Base-by-base conservation (phyloP, 2,113 vertebrate species). In the Lipophrys pholis region DNA sequence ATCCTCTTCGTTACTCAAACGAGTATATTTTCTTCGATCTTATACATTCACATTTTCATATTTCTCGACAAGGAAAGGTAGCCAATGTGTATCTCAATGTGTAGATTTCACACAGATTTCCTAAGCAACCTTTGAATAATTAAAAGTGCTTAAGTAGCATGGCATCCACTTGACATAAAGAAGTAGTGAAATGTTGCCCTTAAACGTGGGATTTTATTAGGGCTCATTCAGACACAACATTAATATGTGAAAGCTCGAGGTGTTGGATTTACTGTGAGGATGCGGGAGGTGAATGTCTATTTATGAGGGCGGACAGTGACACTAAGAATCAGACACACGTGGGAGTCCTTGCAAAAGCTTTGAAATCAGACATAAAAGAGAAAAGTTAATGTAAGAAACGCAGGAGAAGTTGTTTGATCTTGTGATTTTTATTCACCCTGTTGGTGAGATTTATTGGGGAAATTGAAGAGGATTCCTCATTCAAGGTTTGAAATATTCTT, bases 361-460 rank as follows among this genome's bases (percentile, higher is more conserved):
- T 92, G 87, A 91, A 83, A 87, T 77, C 57, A 76, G 46, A 82
- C 82, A 87, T 88, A 66, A 90, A 90, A 86, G 81, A 80, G 87
- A 84, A 87, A 89, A 65, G 51, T 56, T 82, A 73, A 86, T 78
- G 68, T 69, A 70, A 75, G 71, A 86, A 80, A 78, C 11, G 56
- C 50, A 61, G 80, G 67, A 65, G 59, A 65, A 59, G 36, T 17
- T 51, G 61, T 82, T 84, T 84, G 72, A 86, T 88, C 80, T 78
- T 77, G 56, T 69, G 76, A 78, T 86, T 70, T 68, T 70, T 68
- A 70, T 69, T 76, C 68, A 76, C n/a, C 14, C 54, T 52, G 53
- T 66, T 39, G 6, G 17, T 43, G 42, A 30, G 57, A 82, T 83
- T 77, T 70, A 70, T 79, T 69, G 48, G 36, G 40, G 68, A 84